phyloP scores from a whole-genome alignment of 2,797 vertebrate genomes.

The Hemibagrus guttatus region DNA sequence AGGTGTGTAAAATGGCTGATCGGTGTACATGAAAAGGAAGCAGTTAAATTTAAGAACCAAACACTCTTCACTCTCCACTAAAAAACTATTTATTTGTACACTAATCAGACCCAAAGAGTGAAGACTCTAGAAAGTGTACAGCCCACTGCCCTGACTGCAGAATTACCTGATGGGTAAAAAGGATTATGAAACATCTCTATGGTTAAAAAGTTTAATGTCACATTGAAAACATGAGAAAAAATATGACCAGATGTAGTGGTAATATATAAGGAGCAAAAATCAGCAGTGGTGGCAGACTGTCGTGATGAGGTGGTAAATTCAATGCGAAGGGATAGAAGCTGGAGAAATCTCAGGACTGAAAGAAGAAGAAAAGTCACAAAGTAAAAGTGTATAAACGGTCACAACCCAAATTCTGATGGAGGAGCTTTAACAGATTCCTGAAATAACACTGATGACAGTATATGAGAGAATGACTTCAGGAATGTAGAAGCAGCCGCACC shows the following conservation, averaged over 20 bases:
- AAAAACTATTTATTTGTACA: background rate
- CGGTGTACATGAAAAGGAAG: background rate
- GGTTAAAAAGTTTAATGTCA: background rate
- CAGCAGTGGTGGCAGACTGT: conserved; percentile 9
- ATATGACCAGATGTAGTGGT: conserved; percentile 13
- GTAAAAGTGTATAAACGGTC: background rate
- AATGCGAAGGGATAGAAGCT: background rate
- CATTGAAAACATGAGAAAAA: background rate
- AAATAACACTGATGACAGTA: background rate
- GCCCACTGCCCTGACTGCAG: no score
- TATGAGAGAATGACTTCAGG: background rate
- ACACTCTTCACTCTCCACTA: background rate
- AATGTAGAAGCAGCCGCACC: conserved; percentile 13
- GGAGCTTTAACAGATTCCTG: conserved; percentile 9
- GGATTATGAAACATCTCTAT: background rate
- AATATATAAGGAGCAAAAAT: conserved; percentile 21
- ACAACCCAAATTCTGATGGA: background rate
- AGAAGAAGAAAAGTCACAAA: background rate
- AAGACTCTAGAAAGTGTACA: background rate
- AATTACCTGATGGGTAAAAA: background rate
- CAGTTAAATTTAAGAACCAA: background rate
- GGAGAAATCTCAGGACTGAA: background rate
- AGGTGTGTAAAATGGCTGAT: no score
- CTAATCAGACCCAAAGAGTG: background rate
- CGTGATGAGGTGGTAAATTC: background rate